A percentile compares a stretch with the other conserved stretches of the same genome.
These are phyloP conservation scores for Cynaeus angustus DNA, from an alignment of 2,888 invertebrate genomes.

Conservation along the genomic window DNA sequence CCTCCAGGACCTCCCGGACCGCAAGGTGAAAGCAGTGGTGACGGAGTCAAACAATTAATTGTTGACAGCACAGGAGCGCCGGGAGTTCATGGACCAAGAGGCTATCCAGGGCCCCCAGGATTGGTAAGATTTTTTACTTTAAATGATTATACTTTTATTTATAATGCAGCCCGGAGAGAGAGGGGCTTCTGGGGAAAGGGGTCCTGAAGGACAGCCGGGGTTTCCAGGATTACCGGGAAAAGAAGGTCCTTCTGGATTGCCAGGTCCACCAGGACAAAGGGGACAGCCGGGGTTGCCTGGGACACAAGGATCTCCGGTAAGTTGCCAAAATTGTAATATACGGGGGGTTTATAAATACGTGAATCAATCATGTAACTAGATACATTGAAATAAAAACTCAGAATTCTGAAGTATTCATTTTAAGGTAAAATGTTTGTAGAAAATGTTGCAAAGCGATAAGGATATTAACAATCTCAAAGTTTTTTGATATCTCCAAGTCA, in stretches of 20 bases:
- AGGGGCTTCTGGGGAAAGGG: conserved; percentile 75
- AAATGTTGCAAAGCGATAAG: no score
- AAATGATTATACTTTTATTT: background rate
- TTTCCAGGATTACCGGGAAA: conserved; percentile 76
- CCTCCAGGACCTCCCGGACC: conserved; percentile 69
- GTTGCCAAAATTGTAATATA: conserved; percentile 46
- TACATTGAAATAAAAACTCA: no score
- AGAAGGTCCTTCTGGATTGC: conserved; percentile 74
- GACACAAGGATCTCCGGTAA: conserved; percentile 75
- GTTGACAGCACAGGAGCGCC: conserved; percentile 61
- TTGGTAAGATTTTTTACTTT: conserved; percentile 67
- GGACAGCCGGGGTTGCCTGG: conserved; percentile 79
- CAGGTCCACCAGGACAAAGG: conserved; percentile 75
- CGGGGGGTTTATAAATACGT: no score
- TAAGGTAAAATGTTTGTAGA: no score
- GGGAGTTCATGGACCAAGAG: conserved; percentile 73
- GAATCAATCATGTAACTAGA: no score
- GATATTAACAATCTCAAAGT: no score
- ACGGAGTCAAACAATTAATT: conserved; percentile 62
- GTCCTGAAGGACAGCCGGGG: conserved; percentile 75
- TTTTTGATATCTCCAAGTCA: no score
- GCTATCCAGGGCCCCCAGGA: conserved; percentile 75
- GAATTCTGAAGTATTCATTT: no score
- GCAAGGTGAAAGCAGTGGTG: conserved; percentile 71
- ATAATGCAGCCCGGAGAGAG: conserved; percentile 74